phyloP scores from a whole-genome alignment of 2,797 vertebrate species.

The Periophthalmus magnuspinnatus region DNA sequence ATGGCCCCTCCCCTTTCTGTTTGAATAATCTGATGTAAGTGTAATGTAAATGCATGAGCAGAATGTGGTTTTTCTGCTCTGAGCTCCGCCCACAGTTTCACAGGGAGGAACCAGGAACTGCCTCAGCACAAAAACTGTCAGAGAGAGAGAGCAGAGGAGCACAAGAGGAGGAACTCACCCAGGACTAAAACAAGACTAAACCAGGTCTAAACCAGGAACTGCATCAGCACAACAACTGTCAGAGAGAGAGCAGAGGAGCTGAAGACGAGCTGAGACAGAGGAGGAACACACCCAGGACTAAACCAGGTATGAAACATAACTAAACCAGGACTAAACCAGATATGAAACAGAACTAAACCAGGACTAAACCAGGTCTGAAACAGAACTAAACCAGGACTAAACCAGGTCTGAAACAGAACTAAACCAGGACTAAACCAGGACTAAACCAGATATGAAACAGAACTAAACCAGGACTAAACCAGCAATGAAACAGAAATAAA shows the following conservation, averaged over 20 bases:
- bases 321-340: neutral
- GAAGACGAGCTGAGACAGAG: neutral
- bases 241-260: too few relatives aligned
- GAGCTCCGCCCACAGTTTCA: neutral
- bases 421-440: neutral
- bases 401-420: neutral
- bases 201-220: neutral
- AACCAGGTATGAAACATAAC: too few relatives aligned
- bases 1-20: too few relatives aligned
- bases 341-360: neutral
- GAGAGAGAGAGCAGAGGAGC: neutral
- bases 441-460: neutral
- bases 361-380: neutral
- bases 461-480: neutral
- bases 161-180: too few relatives aligned
- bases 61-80: neutral
- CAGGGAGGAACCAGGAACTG: constrained; percentile 4
- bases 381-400: neutral
- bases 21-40: neutral
- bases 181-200: too few relatives aligned
- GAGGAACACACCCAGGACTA: neutral
- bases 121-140: neutral
- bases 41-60: neutral
- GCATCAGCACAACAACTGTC: neutral
- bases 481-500: neutral